Conservation (phyloP, 2,888 invertebrate species). For the Phasia obesa region DNA sequence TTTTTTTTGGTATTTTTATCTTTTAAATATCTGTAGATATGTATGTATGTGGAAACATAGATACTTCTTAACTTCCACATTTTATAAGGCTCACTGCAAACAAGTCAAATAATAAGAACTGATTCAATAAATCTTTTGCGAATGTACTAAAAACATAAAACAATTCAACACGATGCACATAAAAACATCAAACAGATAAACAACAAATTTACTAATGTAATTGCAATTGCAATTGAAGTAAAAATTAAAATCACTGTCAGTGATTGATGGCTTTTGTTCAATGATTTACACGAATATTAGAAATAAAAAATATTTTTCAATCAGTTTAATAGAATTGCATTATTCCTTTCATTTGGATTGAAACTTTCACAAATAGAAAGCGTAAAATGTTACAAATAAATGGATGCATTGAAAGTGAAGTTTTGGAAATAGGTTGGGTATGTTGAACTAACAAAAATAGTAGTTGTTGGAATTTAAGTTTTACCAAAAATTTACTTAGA, state of each 20-base stretch:
- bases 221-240: constrained; percentile 54
- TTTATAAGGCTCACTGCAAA: constrained; percentile 41
- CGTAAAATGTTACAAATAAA: too few relatives aligned
- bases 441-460: too few relatives aligned
- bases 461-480: too few relatives aligned
- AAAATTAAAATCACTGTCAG: constrained; percentile 61
- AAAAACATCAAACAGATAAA: constrained; percentile 34
- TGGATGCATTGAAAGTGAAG: too few relatives aligned
- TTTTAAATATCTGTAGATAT: constrained; percentile 1
- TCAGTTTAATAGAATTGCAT: constrained; percentile 26
- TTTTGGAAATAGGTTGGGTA: too few relatives aligned
- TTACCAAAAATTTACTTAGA: too few relatives aligned
- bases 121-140: constrained; percentile 56
- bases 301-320: constrained; percentile 3
- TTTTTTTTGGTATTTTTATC: too few relatives aligned
- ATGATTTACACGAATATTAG: constrained; percentile 47
- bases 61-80: not conserved
- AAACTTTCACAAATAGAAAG: too few relatives aligned
- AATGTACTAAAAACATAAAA: constrained; percentile 48
- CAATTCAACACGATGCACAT: constrained; percentile 43
- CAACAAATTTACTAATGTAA: constrained; percentile 49
- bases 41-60: not conserved
- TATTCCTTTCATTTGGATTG: too few relatives aligned
- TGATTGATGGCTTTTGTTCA: constrained; percentile 59
- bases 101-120: too few relatives aligned